Evolutionary conservation across 2,888 invertebrate species (phyloP), one percentile per base, ranked within the genome.

Genomic region (Erpobdella octoculata): DNA sequence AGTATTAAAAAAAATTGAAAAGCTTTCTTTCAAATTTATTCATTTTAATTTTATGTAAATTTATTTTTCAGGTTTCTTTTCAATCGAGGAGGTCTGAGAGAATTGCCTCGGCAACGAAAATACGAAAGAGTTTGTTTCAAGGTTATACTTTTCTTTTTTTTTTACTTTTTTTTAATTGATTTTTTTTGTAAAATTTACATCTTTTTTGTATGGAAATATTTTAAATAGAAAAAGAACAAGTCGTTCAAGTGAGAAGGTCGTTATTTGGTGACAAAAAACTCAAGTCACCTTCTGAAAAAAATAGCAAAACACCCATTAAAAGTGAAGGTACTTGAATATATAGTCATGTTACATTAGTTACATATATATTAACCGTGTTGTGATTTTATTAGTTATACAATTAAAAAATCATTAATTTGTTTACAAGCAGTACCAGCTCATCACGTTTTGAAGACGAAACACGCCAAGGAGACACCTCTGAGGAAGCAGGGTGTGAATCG

Each of bases 381-480:
- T n/a, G n/a, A n/a, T n/a, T n/a, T n/a, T n/a, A 1, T 53, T 15
- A 9, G 25, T 48, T 6, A 48, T 3, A 21, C 25, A 25, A 48
- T 48, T 9, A 48, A 48, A 9, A 48, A 6, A 5, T 25, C 18
- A 12, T 48, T 48, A 48, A 9, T 48, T 48, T 9, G 12, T 6
- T 3, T 5, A 48, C 25, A 8, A 62, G 62, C 33, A 28, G 31
- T 62, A 6, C 62, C 35, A 31, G 31, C 69, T 1, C 69, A 69
- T 36, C 28, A 69, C 36, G 69, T 69, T 6, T 33, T 69, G 69
- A 69, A 69, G 58, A 71, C 71, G 12, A 71, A 36, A 59, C 35
- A 37, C 28, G 71, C 53, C 25, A 53, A 35, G 4, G 71, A 71
- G 41, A 71, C 71, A 31, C 71, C 71, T 12, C 67, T 37, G 5